phyloP scores from a whole-genome alignment of 2,797 vertebrate genomes.

The Pseudomugil gertrudae region DNA sequence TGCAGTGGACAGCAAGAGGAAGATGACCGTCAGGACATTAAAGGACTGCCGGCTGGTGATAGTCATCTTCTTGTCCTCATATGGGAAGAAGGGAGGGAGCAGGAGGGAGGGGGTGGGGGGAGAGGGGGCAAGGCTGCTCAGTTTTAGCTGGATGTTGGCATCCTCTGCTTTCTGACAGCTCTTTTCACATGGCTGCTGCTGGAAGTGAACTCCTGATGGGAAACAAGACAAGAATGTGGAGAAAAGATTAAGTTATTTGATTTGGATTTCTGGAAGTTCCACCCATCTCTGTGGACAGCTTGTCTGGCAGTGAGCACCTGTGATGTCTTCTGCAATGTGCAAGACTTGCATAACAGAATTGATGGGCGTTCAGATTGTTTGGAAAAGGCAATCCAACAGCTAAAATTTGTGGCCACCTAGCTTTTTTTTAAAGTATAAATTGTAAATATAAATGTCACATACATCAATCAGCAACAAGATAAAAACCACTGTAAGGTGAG shows the following conservation, averaged over 20 bases:
- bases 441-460: not conserved
- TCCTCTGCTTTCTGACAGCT: conserved; percentile 69
- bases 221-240: conserved; percentile 56
- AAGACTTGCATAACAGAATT: conserved; percentile 29
- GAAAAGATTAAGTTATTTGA: conserved; percentile 59
- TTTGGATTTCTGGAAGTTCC: conserved; percentile 48
- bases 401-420: conserved; percentile 1
- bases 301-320: conserved; percentile 36
- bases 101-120: conserved; percentile 19
- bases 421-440: not conserved
- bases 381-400: conserved; percentile 27
- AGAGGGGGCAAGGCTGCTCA: conserved; percentile 50
- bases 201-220: conserved; percentile 64
- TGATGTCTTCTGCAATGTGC: conserved; percentile 40
- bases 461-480: not conserved
- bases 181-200: conserved; percentile 77
- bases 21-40: conserved; percentile 89
- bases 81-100: conserved; percentile 73
- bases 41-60: conserved; percentile 91
- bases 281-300: conserved; percentile 52
- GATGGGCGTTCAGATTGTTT: conserved; percentile 27
- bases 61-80: conserved; percentile 96
- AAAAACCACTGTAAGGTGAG: conserved; percentile 1
- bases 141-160: conserved; percentile 75
- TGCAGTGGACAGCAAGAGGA: conserved; percentile 90